Percentiles rank a stretch among this genome's conserved stretches.
phyloP scores from a whole-genome alignment of 2,113 vertebrate genomes.

The Cyanistes caeruleus region DNA sequence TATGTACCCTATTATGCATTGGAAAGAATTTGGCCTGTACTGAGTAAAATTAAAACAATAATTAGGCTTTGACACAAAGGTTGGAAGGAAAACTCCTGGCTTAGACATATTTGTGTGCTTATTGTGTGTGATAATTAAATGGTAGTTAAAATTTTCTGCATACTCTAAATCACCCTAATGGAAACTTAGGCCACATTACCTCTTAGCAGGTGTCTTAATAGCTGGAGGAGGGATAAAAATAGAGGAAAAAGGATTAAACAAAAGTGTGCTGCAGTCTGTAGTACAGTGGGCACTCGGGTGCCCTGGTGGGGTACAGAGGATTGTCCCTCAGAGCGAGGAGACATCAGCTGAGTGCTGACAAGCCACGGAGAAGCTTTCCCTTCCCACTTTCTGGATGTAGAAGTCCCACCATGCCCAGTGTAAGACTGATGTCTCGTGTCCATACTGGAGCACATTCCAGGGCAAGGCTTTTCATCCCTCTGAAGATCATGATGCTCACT shows the following conservation, averaged over 20 bases:
- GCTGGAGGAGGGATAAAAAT: neutral
- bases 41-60: slow-evolving; percentile 38
- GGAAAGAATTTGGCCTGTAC: slow-evolving; percentile 5
- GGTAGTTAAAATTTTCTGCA: neutral
- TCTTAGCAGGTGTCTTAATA: neutral
- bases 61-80: slow-evolving; percentile 24
- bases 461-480: neutral
- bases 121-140: neutral
- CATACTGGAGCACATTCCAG: accelerated
- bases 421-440: neutral
- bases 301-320: neutral
- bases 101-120: neutral
- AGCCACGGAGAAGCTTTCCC: neutral
- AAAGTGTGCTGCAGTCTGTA: neutral
- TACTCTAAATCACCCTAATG: neutral
- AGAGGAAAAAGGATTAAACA: neutral
- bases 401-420: neutral
- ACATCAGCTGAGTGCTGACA: neutral
- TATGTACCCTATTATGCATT: neutral
- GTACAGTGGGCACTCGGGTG: accelerated
- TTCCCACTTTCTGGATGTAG: accelerated
- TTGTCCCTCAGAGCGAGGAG: neutral
- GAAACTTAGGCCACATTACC: neutral
- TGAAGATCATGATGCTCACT: accelerated
- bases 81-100: neutral